Percentiles rank a stretch among this genome's conserved stretches.
Conservation (phyloP, 2,797 vertebrate species). For the Cuculus canorus region DNA sequence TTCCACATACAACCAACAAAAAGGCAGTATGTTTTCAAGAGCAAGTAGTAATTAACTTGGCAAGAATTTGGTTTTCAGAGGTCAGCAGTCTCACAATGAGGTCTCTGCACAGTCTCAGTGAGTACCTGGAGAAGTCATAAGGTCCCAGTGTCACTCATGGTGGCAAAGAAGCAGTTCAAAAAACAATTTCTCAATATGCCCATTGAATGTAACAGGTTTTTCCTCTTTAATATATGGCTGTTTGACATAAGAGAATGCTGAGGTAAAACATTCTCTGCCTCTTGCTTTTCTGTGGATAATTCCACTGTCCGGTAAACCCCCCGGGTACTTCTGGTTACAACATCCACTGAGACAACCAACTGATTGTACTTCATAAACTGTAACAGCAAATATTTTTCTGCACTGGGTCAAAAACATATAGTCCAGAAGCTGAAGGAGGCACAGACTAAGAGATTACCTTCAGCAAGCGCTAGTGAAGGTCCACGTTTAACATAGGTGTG, state of each 20-base stretch:
- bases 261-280: not conserved
- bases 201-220: not conserved
- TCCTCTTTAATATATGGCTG: not conserved
- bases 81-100: not conserved
- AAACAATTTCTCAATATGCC: not conserved
- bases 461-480: not conserved
- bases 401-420: not conserved
- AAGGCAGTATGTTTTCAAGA: not conserved
- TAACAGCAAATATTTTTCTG: not conserved
- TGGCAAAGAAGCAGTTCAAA: not conserved
- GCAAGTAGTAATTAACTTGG: not conserved
- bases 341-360: rapidly evolving
- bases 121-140: not conserved
- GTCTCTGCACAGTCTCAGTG: not conserved
- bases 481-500: not conserved
- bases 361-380: not conserved
- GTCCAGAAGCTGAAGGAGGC: not conserved
- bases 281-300: not conserved
- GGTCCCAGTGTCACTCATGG: not conserved
- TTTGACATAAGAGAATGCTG: not conserved
- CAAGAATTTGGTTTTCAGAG: not conserved
- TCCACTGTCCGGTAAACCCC: not conserved
- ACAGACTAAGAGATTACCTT: not conserved
- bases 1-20: not conserved
- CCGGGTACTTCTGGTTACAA: not conserved